These are phyloP conservation scores for Plutella xylostella DNA, from an alignment of 2,888 invertebrate genomes.

Conservation along the genomic window DNA sequence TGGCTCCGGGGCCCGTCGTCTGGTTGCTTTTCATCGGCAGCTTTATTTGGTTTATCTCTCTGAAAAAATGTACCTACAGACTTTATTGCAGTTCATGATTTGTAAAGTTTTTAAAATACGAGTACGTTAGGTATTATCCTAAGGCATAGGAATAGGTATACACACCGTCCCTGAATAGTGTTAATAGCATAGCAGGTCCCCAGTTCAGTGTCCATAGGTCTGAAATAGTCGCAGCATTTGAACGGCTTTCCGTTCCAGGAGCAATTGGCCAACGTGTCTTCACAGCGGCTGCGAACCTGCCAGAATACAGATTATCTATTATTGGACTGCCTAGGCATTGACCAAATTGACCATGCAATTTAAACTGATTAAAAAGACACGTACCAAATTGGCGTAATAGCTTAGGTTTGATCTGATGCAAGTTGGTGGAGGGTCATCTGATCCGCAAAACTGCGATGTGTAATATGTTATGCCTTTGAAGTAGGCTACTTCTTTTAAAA, in stretches of 20 bases:
- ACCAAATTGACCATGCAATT: not conserved
- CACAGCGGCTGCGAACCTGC: constrained; percentile 70
- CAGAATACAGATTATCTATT: too few species aligned
- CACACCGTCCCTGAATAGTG: constrained; percentile 71
- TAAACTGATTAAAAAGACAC: constrained; percentile 11
- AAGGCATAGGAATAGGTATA: not conserved
- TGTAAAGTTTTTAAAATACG: not conserved
- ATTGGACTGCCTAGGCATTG: too few species aligned
- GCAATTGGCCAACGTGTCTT: constrained; percentile 67
- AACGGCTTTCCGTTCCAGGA: constrained; percentile 72
- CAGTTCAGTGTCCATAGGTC: constrained; percentile 74
- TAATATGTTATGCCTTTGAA: constrained; percentile 79
- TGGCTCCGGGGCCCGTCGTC: constrained; percentile 71
- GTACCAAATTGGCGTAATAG: constrained; percentile 69
- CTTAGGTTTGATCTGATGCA: constrained; percentile 73
- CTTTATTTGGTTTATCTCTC: constrained; percentile 46
- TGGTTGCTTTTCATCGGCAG: constrained; percentile 74
- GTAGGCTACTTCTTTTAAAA: constrained; percentile 77
- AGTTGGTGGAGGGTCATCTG: constrained; percentile 55
- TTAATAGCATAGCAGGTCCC: constrained; percentile 77
- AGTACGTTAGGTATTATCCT: not conserved
- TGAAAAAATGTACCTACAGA: constrained; percentile 22
- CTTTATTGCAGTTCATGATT: not conserved
- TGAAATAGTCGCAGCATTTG: constrained; percentile 75
- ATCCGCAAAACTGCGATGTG: constrained; percentile 74